A percentile compares a stretch with the other conserved stretches of the same genome.
Evolutionary conservation across 2,888 invertebrate species (phyloP).

Genomic region (Glyphotaelius pellucidus): DNA sequence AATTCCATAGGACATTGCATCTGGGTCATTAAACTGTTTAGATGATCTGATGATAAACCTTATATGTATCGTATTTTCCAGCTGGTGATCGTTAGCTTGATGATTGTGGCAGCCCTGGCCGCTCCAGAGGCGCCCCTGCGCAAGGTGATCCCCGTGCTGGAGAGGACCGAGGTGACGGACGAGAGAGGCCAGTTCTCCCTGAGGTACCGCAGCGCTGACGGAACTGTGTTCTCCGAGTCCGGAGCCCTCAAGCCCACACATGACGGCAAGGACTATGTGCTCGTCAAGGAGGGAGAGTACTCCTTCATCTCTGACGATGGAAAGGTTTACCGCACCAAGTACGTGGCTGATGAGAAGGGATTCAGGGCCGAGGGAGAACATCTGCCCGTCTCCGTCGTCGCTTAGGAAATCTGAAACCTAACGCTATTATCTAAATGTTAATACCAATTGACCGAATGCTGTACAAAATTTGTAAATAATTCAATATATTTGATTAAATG

Average conservation of each 20-base stretch:
- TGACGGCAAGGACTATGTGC: constrained; percentile 63
- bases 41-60: not conserved
- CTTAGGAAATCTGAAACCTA: constrained; percentile 31
- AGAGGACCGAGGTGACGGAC: constrained; percentile 62
- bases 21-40: no score
- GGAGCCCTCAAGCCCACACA: constrained; percentile 62
- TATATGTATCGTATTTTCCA: not conserved
- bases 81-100: constrained; percentile 7
- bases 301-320: constrained; percentile 59
- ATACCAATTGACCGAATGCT: not conserved
- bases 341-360: constrained; percentile 63
- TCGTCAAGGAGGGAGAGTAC: constrained; percentile 63
- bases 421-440: no score
- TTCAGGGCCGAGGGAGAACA: constrained; percentile 64
- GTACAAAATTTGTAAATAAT: not conserved
- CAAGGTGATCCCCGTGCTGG: constrained; percentile 57
- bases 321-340: constrained; percentile 60
- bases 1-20: no score
- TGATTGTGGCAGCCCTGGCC: constrained; percentile 21
- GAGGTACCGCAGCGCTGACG: constrained; percentile 61
- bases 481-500: not conserved
- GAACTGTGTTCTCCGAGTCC: constrained; percentile 60
- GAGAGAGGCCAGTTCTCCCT: constrained; percentile 63
- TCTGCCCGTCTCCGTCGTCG: constrained; percentile 62
- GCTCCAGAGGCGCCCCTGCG: constrained; percentile 34